phyloP scores from a whole-genome alignment of 2,888 invertebrate species.

The Heterodera filipjevi region DNA sequence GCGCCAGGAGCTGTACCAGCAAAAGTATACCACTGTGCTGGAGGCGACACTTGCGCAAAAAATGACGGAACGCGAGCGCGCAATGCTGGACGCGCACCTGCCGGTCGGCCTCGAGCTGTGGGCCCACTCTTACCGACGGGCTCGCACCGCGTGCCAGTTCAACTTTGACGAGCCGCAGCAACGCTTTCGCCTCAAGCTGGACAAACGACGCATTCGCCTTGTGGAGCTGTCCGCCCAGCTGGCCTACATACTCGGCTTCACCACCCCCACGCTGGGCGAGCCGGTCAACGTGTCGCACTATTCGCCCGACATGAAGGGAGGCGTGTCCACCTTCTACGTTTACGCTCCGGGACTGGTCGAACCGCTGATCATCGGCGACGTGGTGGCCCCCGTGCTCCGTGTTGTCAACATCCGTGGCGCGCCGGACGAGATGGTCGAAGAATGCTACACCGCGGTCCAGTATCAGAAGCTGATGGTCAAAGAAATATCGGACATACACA shows the following conservation, averaged over 20 bases:
- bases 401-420: conserved; percentile 30
- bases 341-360: conserved; percentile 37
- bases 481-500: conserved; percentile 15
- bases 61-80: not conserved
- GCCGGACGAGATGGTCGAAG: conserved; percentile 29
- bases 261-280: not conserved
- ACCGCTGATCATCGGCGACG: conserved; percentile 33
- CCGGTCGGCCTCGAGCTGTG: conserved; percentile 1
- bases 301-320: conserved; percentile 27
- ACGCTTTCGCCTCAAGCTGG: conserved; percentile 14
- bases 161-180: not conserved
- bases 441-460: conserved; percentile 26
- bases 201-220: not conserved
- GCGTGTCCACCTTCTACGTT: conserved; percentile 25
- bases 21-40: not conserved
- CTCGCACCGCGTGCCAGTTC: not conserved
- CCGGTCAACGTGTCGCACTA: not conserved
- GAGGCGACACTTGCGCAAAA: not conserved
- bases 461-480: conserved; percentile 28
- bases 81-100: not conserved
- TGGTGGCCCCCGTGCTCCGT: conserved; percentile 31
- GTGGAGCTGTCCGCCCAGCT: conserved; percentile 21
- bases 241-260: conserved; percentile 30
- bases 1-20: not conserved
- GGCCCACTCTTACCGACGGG: not conserved